Percentiles rank a stretch among this genome's conserved stretches.
Evolutionary conservation across 2,797 vertebrate genomes (phyloP).

Genomic region (Chelon labrosus): DNA sequence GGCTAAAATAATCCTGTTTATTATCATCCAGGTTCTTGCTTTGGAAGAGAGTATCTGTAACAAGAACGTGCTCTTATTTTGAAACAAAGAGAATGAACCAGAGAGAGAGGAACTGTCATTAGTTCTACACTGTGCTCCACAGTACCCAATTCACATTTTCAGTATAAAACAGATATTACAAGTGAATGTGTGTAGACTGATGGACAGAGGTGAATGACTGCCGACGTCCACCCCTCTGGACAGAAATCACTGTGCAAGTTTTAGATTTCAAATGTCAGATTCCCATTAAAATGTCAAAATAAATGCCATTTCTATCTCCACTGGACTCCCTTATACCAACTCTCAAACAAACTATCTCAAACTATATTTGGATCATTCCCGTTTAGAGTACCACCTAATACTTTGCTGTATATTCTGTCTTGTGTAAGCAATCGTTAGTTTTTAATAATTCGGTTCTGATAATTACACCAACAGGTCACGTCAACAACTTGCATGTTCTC

Average conservation of each 20-base stretch:
- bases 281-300: background rate
- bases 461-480: background rate
- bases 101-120: too few species aligned
- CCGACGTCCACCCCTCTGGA: background rate
- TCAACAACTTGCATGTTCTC: background rate
- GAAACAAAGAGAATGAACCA: background rate
- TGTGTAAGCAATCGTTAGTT: too few species aligned
- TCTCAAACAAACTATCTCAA: too few species aligned
- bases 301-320: background rate
- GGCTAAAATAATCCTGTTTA: background rate
- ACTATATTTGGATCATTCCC: too few species aligned
- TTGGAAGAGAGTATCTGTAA: background rate
- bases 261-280: background rate
- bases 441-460: too few species aligned
- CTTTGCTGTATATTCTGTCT: too few species aligned
- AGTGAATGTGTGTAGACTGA: background rate
- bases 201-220: too few species aligned
- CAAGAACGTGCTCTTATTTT: background rate
- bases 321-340: too few species aligned
- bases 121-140: too few species aligned
- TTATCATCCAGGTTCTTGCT: background rate
- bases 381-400: too few species aligned
- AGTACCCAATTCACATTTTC: background rate
- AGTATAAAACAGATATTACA: background rate
- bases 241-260: background rate